phyloP scores from a whole-genome alignment of 1,140 invertebrate species.

The Bicyclus anynana region DNA sequence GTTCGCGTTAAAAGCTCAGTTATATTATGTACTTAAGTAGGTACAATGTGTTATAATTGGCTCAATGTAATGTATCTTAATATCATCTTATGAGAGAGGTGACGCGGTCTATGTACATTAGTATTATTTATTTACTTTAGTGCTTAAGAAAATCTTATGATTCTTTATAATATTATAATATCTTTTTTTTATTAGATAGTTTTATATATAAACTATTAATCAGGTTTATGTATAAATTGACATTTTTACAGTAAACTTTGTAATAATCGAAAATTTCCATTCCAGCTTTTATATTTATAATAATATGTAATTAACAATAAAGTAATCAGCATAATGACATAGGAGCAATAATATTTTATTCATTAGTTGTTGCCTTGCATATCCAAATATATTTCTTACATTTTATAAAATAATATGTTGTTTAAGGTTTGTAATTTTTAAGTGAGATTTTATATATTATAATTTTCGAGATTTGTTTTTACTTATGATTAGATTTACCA shows the following conservation, averaged over 20 bases:
- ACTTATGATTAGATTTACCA: neutral
- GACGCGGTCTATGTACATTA: conserved; percentile 58
- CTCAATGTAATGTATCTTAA: neutral
- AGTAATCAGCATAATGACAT: neutral
- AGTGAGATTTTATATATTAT: neutral
- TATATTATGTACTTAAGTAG: neutral
- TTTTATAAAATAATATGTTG: neutral
- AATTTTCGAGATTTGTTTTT: neutral
- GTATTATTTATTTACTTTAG: conserved; percentile 75
- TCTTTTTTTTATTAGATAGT: conserved; percentile 40
- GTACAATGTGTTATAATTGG: neutral
- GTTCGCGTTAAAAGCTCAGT: conserved; percentile 8
- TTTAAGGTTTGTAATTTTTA: neutral
- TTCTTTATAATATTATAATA: conserved; percentile 30
- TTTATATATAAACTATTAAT: conserved; percentile 23
- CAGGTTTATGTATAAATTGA: conserved; percentile 26
- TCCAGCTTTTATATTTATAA: conserved; percentile 47
- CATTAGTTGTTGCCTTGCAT: neutral
- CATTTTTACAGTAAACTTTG: conserved; percentile 23
- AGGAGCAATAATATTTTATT: neutral
- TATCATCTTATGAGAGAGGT: conserved; percentile 18
- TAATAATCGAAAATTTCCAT: conserved; percentile 42
- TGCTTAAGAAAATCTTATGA: conserved; percentile 59
- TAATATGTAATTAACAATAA: conserved; percentile 16
- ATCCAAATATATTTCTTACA: neutral